phyloP scores from a whole-genome alignment of 2,113 vertebrate species.

The Hirundichthys speculiger region DNA sequence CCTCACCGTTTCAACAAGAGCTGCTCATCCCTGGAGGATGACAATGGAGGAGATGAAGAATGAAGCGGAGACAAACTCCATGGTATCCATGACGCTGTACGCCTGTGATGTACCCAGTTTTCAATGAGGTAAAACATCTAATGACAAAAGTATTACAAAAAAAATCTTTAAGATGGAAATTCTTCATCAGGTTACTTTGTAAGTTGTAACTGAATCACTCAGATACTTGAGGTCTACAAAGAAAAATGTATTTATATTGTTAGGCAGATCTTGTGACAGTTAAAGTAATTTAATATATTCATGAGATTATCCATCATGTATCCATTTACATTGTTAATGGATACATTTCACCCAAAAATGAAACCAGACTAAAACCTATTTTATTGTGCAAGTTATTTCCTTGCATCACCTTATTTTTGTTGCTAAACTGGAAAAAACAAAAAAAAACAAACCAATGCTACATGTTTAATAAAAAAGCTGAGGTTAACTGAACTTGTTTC shows the following conservation, averaged over 20 bases:
- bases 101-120: conserved; percentile 99
- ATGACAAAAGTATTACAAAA: neutral
- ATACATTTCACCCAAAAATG: too few species aligned
- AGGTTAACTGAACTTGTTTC: neutral
- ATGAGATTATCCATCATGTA: too few species aligned
- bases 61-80: conserved; percentile 99
- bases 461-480: neutral
- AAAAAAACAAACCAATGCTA: neutral
- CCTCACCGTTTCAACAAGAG: conserved; percentile 62
- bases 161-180: neutral
- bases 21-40: conserved; percentile 94
- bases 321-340: too few species aligned
- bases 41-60: conserved; percentile 99
- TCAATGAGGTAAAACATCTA: conserved; percentile 87
- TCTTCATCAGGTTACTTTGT: too few species aligned
- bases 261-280: too few species aligned
- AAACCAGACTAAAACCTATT: too few species aligned
- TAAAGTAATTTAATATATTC: too few species aligned
- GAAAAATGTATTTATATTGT: too few species aligned
- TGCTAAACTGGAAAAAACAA: neutral
- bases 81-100: conserved; percentile 99
- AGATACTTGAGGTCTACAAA: too few species aligned
- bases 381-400: too few species aligned
- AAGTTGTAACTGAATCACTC: too few species aligned
- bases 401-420: neutral